Percentiles rank a stretch among this genome's conserved stretches.
Conservation (phyloP, 2,113 vertebrate genomes). For the Saccopteryx bilineata region DNA sequence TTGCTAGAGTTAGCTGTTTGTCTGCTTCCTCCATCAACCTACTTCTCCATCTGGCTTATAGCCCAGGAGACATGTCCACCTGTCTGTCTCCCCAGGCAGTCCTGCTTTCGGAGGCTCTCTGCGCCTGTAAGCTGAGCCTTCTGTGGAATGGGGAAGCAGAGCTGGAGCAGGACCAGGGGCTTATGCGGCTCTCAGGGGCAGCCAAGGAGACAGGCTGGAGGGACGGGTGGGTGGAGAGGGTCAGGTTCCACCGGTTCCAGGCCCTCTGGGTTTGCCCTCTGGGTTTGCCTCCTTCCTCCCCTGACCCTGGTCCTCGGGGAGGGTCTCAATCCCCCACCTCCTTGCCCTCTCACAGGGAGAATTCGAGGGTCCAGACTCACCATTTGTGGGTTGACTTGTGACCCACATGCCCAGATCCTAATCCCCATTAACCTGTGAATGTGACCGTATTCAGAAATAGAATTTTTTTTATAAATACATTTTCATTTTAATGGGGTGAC, state of each 20-base stretch:
- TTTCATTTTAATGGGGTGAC: no score
- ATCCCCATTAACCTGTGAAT: not conserved
- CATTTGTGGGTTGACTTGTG: not conserved
- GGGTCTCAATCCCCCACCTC: not conserved
- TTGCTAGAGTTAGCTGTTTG: not conserved
- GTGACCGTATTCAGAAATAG: not conserved
- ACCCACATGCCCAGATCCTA: not conserved
- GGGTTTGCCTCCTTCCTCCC: not conserved
- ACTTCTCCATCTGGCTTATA: not conserved
- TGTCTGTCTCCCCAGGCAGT: not conserved
- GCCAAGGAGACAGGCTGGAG: constrained; percentile 67
- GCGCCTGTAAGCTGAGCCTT: not conserved
- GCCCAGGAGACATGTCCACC: not conserved
- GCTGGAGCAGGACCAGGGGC: not conserved
- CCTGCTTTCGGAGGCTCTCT: not conserved
- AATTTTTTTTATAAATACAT: no score
- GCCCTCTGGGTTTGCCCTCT: constrained; percentile 83
- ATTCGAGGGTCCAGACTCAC: not conserved
- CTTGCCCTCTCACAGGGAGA: not conserved
- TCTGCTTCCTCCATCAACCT: not conserved
- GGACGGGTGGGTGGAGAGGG: constrained; percentile 72
- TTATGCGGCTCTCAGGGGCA: not conserved
- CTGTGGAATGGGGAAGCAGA: not conserved
- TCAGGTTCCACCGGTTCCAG: constrained; percentile 84
- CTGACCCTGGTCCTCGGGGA: not conserved